Percentiles rank a stretch among this genome's conserved stretches.
These are phyloP conservation scores for Lampropteryx suffumata DNA, from an alignment of 2,888 invertebrate genomes.

Conservation along the genomic window DNA sequence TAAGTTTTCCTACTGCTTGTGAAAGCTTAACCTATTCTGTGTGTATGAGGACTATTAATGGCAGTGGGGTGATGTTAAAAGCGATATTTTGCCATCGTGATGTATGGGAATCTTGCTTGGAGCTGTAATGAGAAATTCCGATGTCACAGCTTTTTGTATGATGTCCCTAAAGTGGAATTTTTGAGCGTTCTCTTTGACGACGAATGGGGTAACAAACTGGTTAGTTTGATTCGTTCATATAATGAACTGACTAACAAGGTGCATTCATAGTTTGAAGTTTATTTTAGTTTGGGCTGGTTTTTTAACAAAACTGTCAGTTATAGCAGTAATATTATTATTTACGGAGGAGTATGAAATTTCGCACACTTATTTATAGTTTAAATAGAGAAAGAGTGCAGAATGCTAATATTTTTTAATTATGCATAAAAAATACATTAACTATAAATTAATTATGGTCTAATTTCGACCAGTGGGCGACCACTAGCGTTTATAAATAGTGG, in stretches of 20 bases:
- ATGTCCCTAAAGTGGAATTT: constrained; percentile 53
- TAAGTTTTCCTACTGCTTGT: constrained; percentile 1
- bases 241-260: background rate
- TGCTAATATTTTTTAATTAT: too few relatives aligned
- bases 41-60: constrained; percentile 64
- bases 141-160: constrained; percentile 75
- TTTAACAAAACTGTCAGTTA: too few relatives aligned
- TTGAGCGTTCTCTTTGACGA: constrained; percentile 50
- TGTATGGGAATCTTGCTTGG: constrained; percentile 72
- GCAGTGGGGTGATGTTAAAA: constrained; percentile 66
- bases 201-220: constrained; percentile 37
- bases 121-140: constrained; percentile 79
- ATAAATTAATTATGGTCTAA: too few relatives aligned
- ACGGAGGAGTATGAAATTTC: too few relatives aligned
- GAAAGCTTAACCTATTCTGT: constrained; percentile 5
- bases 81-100: constrained; percentile 77
- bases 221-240: constrained; percentile 11
- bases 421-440: too few relatives aligned
- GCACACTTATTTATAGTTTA: too few relatives aligned
- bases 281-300: too few relatives aligned
- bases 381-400: too few relatives aligned
- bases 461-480: too few relatives aligned
- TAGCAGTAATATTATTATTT: too few relatives aligned
- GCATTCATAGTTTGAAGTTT: too few relatives aligned
- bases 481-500: too few relatives aligned